phyloP scores from a whole-genome alignment of 2,888 invertebrate genomes.

The Ommatoiulus sabulosus region DNA sequence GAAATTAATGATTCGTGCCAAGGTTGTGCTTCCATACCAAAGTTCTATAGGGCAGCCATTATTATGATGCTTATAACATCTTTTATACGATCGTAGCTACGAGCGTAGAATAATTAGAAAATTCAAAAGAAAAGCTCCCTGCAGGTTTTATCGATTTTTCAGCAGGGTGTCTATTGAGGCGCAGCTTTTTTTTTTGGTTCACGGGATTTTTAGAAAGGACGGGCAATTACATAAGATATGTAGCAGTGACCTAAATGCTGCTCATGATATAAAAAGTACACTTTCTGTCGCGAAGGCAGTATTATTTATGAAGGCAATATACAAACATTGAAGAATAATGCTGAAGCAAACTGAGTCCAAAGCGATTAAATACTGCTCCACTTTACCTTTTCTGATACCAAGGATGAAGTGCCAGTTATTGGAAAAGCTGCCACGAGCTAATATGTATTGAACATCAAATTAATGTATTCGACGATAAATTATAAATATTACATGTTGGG shows the following conservation, averaged over 20 bases:
- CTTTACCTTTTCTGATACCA: neutral
- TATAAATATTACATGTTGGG: neutral
- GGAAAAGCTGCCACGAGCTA: conserved; percentile 11
- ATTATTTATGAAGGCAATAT: neutral
- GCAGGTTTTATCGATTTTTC: neutral
- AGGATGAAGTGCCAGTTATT: neutral
- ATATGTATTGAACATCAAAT: conserved; percentile 1
- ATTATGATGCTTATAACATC: neutral
- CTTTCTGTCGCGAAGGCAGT: neutral
- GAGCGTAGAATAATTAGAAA: neutral
- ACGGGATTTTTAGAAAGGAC: neutral
- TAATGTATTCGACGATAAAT: neutral
- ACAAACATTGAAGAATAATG: neutral
- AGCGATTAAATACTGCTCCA: conserved; percentile 1
- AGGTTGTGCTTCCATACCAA: neutral
- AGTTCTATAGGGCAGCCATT: neutral
- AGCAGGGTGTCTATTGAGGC: neutral
- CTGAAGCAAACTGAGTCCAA: neutral
- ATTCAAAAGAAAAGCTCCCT: neutral
- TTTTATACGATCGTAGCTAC: neutral
- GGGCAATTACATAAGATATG: neutral
- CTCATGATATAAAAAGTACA: neutral
- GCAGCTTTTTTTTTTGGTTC: neutral
- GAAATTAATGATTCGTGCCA: neutral
- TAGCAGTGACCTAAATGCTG: neutral